Percentiles rank a stretch among this genome's conserved stretches.
Conservation (phyloP, 2,113 vertebrate genomes). For the Mustelus asterias region DNA sequence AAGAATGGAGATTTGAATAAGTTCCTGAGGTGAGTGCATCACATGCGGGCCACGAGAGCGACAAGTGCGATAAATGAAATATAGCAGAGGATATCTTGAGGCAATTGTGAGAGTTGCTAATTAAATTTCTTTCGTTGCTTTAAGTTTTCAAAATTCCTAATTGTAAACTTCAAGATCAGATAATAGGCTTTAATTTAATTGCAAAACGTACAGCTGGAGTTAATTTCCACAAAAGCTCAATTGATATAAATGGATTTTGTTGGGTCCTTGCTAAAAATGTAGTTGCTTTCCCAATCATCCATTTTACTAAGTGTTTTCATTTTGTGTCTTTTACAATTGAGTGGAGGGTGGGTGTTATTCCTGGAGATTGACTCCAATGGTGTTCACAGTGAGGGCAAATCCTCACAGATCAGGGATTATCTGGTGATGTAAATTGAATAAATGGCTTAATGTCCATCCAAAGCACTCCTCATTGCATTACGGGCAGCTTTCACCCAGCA, state of each 20-base stretch:
- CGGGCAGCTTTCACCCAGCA: not conserved
- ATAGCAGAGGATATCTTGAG: not conserved
- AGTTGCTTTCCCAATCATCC: not conserved
- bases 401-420: not conserved
- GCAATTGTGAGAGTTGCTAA: not conserved
- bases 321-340: not conserved
- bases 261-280: too few species aligned
- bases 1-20: slow-evolving; percentile 97
- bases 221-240: not conserved
- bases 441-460: not conserved
- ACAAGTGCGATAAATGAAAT: not conserved
- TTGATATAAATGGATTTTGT: not conserved
- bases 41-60: too few species aligned
- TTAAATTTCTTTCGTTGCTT: not conserved
- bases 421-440: not conserved
- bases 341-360: not conserved
- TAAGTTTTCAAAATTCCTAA: not conserved
- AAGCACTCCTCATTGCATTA: not conserved
- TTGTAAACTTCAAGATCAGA: slow-evolving; percentile 16
- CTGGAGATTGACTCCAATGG: not conserved
- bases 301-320: not conserved
- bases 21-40: slow-evolving; percentile 74
- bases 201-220: not conserved
- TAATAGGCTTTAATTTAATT: slow-evolving; percentile 24
- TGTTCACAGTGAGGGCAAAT: not conserved